Evolutionary conservation across 2,797 vertebrate species (phyloP).

Genomic region (Tadarida brasiliensis): DNA sequence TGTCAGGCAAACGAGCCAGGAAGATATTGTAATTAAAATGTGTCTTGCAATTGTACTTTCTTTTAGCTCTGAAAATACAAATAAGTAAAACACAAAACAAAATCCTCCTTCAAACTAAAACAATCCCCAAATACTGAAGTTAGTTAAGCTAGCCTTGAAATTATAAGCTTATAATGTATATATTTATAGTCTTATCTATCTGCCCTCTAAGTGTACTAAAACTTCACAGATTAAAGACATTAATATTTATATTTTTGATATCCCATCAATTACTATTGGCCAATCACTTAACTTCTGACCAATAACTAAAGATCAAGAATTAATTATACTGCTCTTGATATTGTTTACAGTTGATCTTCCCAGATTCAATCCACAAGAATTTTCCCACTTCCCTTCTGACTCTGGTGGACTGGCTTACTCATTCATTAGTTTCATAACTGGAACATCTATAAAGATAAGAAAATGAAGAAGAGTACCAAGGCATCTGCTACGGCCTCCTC

Average conservation of each 20-base stretch:
- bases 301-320: conserved; percentile 39
- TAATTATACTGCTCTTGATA: conserved; percentile 32
- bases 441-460: neutral
- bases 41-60: neutral
- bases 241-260: conserved; percentile 41
- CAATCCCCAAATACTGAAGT: neutral
- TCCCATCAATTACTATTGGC: neutral
- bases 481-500: conserved; percentile 98
- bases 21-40: conserved; percentile 23
- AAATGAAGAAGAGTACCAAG: conserved; percentile 89
- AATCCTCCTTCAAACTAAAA: conserved; percentile 1
- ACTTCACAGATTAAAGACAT: conserved; percentile 1
- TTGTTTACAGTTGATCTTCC: neutral
- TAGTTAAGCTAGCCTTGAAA: conserved; percentile 46
- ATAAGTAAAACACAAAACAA: conserved; percentile 27
- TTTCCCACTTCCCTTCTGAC: neutral
- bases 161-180: neutral
- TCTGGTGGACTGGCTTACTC: neutral
- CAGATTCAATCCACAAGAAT: neutral
- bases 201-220: neutral
- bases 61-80: conserved; percentile 57
- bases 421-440: neutral
- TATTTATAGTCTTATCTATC: neutral
- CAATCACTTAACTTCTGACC: conserved; percentile 21
- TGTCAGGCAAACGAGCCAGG: conserved; percentile 12